Base-by-base conservation (phyloP, 2,797 vertebrate genomes). In the Lagocephalus sceleratus region DNA sequence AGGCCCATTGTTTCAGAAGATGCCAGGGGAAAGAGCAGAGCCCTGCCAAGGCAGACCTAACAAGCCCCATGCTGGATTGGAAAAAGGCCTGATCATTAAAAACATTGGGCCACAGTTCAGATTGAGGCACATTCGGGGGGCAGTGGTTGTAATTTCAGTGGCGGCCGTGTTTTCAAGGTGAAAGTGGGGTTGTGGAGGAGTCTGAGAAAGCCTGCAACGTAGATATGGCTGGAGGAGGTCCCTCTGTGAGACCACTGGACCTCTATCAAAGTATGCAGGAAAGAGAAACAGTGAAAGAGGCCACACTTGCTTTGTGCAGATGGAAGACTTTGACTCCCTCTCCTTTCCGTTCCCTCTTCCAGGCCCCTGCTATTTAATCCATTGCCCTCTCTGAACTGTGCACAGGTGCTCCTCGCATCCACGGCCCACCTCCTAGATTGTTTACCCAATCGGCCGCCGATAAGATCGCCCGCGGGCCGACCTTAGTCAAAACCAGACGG, bases 1-100 rank as follows among this genome's bases (percentile, higher is more conserved):
- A 75, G 82, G 81, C 76, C 76, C 75, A 89, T 87, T 90, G 86
- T 89, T 84, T 71, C 67, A 73, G 73, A 81, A 69, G 79, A 81
- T 81, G 79, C 74, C 85, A 83, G 78, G 69, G 67, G 61, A 78
- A 79, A 79, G 81, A 80, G 73, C 35, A 5, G 35, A 68, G 76
- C 60, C 42, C 71, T 88, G 87, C 83, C 82, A 86, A 83, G 74
- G 82, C 78, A 51, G 63, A 82, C 74, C 83, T 83, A 83, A 87
- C 71, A 76, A 84, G 73, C 71, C 68, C 71, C 74, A 62, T 46
- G 74, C 63, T 70, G 68, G 51, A 84, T 64, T 69, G 73, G 60
- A 84, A 84, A 76, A 78, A 74, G 74, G 73, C 68, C 75, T 5
- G 74, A 79, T 87, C 80, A 84, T 85, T 85, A 85, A 77, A 86